phyloP scores from a whole-genome alignment of 2,113 vertebrate genomes.

The Parus major region DNA sequence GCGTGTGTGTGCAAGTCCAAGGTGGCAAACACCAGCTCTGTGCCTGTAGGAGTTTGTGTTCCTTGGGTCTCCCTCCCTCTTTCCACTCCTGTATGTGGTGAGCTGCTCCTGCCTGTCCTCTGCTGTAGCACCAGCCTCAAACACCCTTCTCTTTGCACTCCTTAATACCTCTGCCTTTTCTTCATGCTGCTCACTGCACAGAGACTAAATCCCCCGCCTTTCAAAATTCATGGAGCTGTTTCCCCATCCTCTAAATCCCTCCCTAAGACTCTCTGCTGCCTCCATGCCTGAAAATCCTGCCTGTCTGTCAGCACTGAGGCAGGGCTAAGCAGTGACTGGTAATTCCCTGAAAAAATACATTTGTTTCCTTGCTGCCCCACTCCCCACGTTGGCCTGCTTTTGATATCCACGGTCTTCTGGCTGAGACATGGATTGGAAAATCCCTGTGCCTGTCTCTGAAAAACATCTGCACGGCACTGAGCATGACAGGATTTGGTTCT shows the following conservation, averaged over 20 bases:
- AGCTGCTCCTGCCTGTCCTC: background rate
- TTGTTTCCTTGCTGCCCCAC: background rate
- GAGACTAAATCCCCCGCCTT: background rate
- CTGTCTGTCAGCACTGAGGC: background rate
- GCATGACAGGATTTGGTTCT: background rate
- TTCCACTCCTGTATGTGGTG: background rate
- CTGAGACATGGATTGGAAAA: background rate
- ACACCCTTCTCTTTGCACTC: background rate
- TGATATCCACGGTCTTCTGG: background rate
- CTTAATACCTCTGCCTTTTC: background rate
- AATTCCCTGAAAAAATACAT: background rate
- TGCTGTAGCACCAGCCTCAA: background rate
- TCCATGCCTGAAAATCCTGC: background rate
- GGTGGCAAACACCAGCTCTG: background rate
- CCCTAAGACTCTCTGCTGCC: background rate
- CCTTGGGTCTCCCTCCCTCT: background rate
- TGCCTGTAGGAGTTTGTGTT: background rate
- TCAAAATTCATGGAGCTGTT: constrained; percentile 34
- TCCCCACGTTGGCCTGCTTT: background rate
- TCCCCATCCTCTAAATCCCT: constrained; percentile 5
- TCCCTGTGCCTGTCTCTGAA: background rate
- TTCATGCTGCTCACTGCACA: background rate
- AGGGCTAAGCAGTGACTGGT: background rate
- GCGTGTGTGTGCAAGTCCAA: accelerated
- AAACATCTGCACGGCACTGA: background rate